These are phyloP conservation scores for Muscidifurax raptorellus DNA, from an alignment of 1,140 invertebrate species.

Conservation along the genomic window DNA sequence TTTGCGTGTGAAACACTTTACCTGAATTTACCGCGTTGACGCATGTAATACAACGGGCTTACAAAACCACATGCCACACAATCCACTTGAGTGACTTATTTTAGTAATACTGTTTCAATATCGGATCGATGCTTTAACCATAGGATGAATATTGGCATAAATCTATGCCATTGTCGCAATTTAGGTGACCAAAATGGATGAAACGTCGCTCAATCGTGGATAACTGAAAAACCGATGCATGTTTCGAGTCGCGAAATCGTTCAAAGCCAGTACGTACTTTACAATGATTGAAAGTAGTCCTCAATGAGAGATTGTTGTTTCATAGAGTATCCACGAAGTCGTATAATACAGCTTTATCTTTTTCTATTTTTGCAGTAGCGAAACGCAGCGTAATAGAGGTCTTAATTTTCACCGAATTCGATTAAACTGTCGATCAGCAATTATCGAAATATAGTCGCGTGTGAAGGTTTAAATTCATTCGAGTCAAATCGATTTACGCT, in stretches of 20 bases:
- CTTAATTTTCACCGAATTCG: not conserved
- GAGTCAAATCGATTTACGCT: not conserved
- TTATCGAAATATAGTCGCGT: not conserved
- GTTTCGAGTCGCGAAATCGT: not conserved
- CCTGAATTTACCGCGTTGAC: too few relatives aligned
- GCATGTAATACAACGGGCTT: too few relatives aligned
- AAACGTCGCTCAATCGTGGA: too few relatives aligned
- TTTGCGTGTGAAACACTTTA: too few relatives aligned
- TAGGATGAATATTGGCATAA: too few relatives aligned
- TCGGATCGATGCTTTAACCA: too few relatives aligned
- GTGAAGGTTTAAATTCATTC: not conserved
- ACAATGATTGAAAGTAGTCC: not conserved
- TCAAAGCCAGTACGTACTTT: not conserved
- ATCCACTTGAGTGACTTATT: too few relatives aligned
- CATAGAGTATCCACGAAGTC: not conserved
- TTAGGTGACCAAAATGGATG: too few relatives aligned
- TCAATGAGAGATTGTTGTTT: not conserved
- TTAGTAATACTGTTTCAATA: too few relatives aligned
- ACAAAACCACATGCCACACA: too few relatives aligned
- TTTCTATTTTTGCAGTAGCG: not conserved
- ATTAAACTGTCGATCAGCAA: not conserved
- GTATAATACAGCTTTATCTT: not conserved
- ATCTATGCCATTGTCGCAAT: too few relatives aligned
- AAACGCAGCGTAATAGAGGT: not conserved
- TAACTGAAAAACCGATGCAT: not conserved